A percentile compares a stretch with the other conserved stretches of the same genome.
These are phyloP conservation scores for Stichodactyla mertensii DNA, from an alignment of 64 coral and sea anemone genomes.

Conservation along the genomic window DNA sequence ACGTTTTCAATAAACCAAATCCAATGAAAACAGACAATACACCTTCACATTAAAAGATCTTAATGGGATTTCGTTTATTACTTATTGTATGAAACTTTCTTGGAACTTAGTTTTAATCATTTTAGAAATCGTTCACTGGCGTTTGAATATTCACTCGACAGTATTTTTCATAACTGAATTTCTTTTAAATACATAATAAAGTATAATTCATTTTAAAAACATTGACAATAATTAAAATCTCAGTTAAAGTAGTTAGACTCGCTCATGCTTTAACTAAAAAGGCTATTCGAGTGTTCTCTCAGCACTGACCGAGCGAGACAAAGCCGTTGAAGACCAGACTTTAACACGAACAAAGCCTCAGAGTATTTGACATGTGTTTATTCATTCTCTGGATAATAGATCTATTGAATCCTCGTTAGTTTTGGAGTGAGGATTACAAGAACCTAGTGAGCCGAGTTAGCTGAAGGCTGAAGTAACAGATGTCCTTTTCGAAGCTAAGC, in stretches of 20 bases:
- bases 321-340: conserved; percentile 4
- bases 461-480: neutral
- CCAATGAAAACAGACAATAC: too few species aligned
- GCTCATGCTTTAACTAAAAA: neutral
- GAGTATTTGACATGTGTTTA: conserved; percentile 7
- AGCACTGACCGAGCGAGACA: neutral
- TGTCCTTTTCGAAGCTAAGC: neutral
- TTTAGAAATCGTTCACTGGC: too few species aligned
- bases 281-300: conserved; percentile 11
- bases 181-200: neutral
- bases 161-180: neutral
- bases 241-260: neutral
- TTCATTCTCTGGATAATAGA: neutral
- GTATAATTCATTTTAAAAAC: neutral
- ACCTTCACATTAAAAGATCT: too few species aligned
- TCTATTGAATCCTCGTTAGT: conserved; percentile 6
- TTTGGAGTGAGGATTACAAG: conserved; percentile 10
- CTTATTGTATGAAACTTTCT: too few species aligned
- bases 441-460: neutral
- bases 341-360: neutral
- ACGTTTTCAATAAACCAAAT: too few species aligned
- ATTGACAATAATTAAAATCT: neutral
- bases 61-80: too few species aligned
- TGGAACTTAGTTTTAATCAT: too few species aligned
- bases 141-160: too few species aligned